A percentile compares a stretch with the other conserved stretches of the same genome.
Conservation (phyloP, 2,888 invertebrate genomes). For the Tuberolachnus salignus region DNA sequence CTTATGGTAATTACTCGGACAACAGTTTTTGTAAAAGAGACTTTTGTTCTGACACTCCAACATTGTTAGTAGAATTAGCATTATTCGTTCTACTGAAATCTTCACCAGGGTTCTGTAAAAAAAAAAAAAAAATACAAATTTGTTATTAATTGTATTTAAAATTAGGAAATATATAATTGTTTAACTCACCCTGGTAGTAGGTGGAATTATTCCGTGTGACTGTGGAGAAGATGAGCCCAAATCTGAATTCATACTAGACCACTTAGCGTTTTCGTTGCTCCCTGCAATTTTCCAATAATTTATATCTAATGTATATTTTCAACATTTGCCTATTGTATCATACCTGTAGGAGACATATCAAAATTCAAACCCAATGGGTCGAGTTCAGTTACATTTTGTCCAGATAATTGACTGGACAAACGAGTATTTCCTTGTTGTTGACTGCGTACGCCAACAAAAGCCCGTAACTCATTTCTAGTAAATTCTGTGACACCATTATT, state of each 20-base stretch:
- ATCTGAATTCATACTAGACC: conserved; percentile 48
- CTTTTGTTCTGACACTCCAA: conserved; percentile 65
- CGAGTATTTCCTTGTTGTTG: conserved; percentile 63
- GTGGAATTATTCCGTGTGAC: conserved; percentile 23
- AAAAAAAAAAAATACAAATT: conserved; percentile 31
- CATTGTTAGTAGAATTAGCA: conserved; percentile 36
- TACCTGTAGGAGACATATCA: conserved; percentile 73
- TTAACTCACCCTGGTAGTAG: conserved; percentile 5
- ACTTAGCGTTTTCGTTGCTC: conserved; percentile 49
- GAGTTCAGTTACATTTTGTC: conserved; percentile 67
- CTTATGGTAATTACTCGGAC: conserved; percentile 69
- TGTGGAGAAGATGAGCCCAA: conserved; percentile 33
- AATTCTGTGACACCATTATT: conserved; percentile 74
- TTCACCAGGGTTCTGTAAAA: conserved; percentile 75
- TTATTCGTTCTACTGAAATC: conserved; percentile 64
- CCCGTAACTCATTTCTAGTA: conserved; percentile 88
- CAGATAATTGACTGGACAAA: conserved; percentile 62
- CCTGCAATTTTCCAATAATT: background rate
- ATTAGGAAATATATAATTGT: background rate
- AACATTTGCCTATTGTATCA: background rate
- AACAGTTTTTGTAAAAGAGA: conserved; percentile 84
- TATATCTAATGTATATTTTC: background rate
- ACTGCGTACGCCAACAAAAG: conserved; percentile 84
- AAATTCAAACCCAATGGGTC: conserved; percentile 74
- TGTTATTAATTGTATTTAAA: background rate